Conservation (phyloP, 2,113 vertebrate genomes). For the Panurus biarmicus region DNA sequence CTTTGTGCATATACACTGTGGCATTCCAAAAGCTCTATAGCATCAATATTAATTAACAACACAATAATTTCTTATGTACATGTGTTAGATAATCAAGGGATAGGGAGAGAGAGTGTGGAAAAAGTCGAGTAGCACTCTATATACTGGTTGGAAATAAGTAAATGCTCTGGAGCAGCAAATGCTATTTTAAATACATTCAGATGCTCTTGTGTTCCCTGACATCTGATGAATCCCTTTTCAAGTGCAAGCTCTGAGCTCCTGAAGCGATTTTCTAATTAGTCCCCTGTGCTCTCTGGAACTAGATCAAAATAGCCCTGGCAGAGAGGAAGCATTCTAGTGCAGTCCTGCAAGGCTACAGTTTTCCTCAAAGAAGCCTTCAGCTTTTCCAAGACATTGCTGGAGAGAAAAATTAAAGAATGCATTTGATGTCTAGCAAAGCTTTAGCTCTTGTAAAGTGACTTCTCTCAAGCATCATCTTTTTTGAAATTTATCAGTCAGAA, state of each 20-base stretch:
- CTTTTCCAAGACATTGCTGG: not conserved
- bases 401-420: conserved; percentile 20
- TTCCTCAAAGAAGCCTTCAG: not conserved
- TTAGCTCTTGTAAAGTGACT: not conserved
- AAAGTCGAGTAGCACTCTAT: not conserved
- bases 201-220: not conserved
- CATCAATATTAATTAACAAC: not conserved
- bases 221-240: conserved; percentile 10
- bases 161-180: not conserved
- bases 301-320: conserved; percentile 30
- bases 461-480: not conserved
- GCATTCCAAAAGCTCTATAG: not conserved
- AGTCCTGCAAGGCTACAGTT: not conserved
- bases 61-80: not conserved
- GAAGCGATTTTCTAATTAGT: conserved; percentile 39
- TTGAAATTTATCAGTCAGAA: conserved; percentile 2
- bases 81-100: not conserved
- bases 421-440: conserved; percentile 26
- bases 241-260: conserved; percentile 19
- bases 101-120: not conserved
- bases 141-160: not conserved
- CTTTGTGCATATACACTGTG: not conserved
- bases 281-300: conserved; percentile 15
- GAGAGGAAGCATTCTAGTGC: not conserved
- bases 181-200: not conserved